Evolutionary conservation across 2,113 vertebrate species (phyloP).

Genomic region (Podilymbus podiceps): DNA sequence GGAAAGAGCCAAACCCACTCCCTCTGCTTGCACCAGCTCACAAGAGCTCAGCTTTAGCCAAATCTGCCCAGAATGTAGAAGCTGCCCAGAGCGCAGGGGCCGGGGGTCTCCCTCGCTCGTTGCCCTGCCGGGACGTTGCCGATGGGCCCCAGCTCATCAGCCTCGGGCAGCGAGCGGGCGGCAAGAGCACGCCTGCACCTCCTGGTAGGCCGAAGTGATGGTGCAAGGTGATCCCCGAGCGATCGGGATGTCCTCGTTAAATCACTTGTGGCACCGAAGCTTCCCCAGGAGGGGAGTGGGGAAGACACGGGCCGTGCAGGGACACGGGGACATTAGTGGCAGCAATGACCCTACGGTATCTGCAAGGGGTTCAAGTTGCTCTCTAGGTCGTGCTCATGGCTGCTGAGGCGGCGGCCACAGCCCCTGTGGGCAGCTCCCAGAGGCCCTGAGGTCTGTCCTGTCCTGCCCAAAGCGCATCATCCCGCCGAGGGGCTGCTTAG

Average conservation of each 20-base stretch:
- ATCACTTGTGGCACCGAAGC: not conserved
- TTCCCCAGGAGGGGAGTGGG: not conserved
- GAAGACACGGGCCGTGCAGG: not conserved
- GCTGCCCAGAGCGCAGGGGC: no score
- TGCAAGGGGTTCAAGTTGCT: not conserved
- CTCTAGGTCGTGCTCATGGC: rapidly evolving
- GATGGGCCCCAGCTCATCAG: not conserved
- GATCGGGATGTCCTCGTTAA: not conserved
- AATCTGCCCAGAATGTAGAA: not conserved
- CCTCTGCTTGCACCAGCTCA: not conserved
- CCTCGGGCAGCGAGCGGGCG: not conserved
- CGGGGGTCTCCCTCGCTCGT: rapidly evolving
- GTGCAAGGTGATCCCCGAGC: rapidly evolving
- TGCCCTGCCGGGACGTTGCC: not conserved
- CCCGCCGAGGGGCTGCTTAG: rapidly evolving
- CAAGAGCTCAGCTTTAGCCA: not conserved
- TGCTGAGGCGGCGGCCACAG: not conserved
- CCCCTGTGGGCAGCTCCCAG: not conserved
- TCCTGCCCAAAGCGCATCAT: rapidly evolving
- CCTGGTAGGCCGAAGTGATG: not conserved
- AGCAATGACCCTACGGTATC: not conserved
- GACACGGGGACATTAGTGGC: not conserved
- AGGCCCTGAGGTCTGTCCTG: no score
- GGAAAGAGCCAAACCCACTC: not conserved
- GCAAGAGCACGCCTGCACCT: not conserved